Percentiles rank a stretch among this genome's conserved stretches.
Conservation (phyloP, 2,797 vertebrate genomes). For the Galago senegalensis region DNA sequence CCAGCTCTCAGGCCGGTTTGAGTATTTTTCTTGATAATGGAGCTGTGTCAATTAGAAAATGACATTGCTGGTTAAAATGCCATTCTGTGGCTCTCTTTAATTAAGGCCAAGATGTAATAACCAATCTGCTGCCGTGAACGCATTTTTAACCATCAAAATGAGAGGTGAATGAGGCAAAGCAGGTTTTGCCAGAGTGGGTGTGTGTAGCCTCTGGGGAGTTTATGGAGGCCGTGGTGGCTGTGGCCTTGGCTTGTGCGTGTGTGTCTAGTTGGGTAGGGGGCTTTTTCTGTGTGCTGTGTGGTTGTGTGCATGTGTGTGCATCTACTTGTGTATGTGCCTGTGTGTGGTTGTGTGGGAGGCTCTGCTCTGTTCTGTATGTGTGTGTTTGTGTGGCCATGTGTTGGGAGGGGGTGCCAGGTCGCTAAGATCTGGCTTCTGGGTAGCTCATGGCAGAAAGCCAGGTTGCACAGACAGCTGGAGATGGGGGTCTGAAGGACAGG, state of each 20-base stretch:
- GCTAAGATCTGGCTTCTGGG: accelerated
- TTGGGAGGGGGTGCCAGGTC: background rate
- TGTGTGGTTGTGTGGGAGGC: background rate
- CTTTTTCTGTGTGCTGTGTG: background rate
- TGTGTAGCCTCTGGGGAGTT: accelerated
- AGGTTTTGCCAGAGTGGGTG: conserved; percentile 44
- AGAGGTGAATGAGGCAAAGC: conserved; percentile 71
- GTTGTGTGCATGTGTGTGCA: accelerated
- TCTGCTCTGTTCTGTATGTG: background rate
- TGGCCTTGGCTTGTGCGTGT: accelerated
- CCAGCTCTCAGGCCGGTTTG: conserved; percentile 81
- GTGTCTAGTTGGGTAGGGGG: background rate
- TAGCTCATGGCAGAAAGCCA: background rate
- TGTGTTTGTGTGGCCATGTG: no score
- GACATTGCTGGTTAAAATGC: conserved; percentile 88
- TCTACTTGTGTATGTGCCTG: background rate
- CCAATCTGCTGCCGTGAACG: conserved; percentile 87
- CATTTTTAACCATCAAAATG: conserved; percentile 86
- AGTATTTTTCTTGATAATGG: conserved; percentile 88
- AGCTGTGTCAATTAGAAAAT: conserved; percentile 88
- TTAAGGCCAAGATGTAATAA: conserved; percentile 86
- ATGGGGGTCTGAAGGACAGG: background rate
- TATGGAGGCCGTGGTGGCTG: background rate
- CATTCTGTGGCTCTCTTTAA: conserved; percentile 87
- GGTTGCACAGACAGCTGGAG: background rate